Conservation (phyloP, 2,888 invertebrate genomes). For the Himalopsyche tibetana region DNA sequence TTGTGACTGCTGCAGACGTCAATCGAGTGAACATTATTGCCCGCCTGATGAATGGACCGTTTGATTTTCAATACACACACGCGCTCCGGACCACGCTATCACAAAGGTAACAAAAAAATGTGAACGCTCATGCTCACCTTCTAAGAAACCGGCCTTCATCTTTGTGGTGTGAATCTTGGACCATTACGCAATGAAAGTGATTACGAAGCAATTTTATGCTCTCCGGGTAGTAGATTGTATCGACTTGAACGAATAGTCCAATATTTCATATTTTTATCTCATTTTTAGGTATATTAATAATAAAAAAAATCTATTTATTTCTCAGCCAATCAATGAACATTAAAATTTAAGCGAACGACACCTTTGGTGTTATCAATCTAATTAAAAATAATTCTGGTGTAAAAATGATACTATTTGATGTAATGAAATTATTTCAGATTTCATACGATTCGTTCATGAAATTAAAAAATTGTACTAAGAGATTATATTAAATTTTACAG, state of each 20-base stretch:
- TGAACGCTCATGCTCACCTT: slow-evolving; percentile 52
- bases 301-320: no score
- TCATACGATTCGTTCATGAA: no score
- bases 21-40: slow-evolving; percentile 59
- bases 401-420: no score
- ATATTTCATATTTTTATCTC: slow-evolving; percentile 31
- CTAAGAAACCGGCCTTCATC: slow-evolving; percentile 52
- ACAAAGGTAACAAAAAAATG: slow-evolving; percentile 52
- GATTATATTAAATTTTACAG: no score
- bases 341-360: no score
- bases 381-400: no score
- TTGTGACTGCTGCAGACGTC: slow-evolving; percentile 62
- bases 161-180: slow-evolving; percentile 48
- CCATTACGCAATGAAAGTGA: slow-evolving; percentile 57
- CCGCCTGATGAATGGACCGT: slow-evolving; percentile 61
- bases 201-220: slow-evolving; percentile 27
- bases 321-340: no score
- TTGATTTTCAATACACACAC: slow-evolving; percentile 63
- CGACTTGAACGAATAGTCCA: background rate
- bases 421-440: no score
- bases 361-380: no score
- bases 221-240: slow-evolving; percentile 25
- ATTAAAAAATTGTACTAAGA: no score
- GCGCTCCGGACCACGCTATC: slow-evolving; percentile 18
- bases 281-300: background rate